Percentiles rank a stretch among this genome's conserved stretches.
Evolutionary conservation across 2,113 vertebrate species (phyloP).

Genomic region (Pelvicachromis taeniatus): DNA sequence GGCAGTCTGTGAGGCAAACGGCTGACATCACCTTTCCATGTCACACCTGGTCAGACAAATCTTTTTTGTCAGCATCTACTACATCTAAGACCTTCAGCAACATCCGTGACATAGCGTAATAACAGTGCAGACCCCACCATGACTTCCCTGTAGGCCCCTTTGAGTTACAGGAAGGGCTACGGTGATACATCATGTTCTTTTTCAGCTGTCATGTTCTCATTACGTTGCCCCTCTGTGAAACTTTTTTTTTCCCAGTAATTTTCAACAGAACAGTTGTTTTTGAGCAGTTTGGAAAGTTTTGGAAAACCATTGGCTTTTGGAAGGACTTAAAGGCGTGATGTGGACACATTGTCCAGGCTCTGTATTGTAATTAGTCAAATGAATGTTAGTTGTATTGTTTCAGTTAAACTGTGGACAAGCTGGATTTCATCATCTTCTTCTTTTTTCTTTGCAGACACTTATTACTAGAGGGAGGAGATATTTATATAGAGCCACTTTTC

Average conservation of each 20-base stretch:
- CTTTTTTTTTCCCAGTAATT: background rate
- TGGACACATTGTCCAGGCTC: background rate
- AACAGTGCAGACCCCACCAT: constrained; percentile 7
- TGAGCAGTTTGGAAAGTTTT: background rate
- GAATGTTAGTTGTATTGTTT: background rate
- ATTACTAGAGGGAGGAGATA: background rate
- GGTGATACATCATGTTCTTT: background rate
- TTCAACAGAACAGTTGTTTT: background rate
- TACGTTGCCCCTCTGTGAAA: background rate
- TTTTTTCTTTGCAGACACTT: background rate
- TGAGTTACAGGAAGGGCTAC: background rate
- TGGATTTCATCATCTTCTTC: background rate
- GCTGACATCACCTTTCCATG: constrained; percentile 6
- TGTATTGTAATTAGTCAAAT: background rate
- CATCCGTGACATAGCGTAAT: constrained; percentile 14
- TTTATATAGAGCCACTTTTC: background rate
- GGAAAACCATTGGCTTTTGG: background rate
- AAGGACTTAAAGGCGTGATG: background rate
- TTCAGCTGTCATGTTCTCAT: constrained; percentile 6
- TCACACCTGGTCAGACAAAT: constrained; percentile 22
- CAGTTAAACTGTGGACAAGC: background rate
- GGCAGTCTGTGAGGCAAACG: background rate
- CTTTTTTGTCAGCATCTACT: constrained; percentile 23
- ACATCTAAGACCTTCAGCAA: background rate
- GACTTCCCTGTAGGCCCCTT: background rate